A percentile compares a stretch with the other conserved stretches of the same genome.
Conservation (phyloP, 2,797 vertebrate genomes). For the Enteromius anoplus region DNA sequence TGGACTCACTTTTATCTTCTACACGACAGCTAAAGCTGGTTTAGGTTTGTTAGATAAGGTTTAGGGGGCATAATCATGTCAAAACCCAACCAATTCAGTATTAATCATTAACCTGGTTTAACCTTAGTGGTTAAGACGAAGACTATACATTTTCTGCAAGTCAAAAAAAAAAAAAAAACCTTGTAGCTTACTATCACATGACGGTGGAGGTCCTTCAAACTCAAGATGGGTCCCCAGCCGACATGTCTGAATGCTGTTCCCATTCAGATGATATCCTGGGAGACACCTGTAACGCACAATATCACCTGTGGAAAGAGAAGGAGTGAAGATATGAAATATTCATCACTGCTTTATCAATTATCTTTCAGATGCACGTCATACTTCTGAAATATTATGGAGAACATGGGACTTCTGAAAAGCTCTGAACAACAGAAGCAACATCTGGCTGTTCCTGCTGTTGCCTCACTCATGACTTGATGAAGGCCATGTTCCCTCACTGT, state of each 20-base stretch:
- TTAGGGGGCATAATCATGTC: neutral
- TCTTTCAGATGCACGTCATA: slow-evolving; percentile 36
- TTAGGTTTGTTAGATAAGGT: neutral
- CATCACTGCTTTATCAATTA: slow-evolving; percentile 35
- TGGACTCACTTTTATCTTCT: neutral
- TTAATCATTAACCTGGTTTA: neutral
- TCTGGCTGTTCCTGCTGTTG: slow-evolving; percentile 29
- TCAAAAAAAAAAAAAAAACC: neutral
- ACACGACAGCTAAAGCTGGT: neutral
- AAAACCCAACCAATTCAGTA: neutral
- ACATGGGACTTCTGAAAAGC: slow-evolving; percentile 34
- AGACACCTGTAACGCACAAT: slow-evolving; percentile 93
- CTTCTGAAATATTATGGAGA: slow-evolving; percentile 45
- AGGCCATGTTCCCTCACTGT: slow-evolving; percentile 47
- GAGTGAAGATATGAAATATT: slow-evolving; percentile 23
- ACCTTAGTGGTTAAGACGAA: neutral
- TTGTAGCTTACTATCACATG: slow-evolving; percentile 88
- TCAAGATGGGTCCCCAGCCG: slow-evolving; percentile 89
- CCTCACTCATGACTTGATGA: slow-evolving; percentile 41
- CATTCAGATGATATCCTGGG: slow-evolving; percentile 90
- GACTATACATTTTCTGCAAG: neutral
- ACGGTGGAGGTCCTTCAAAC: slow-evolving; percentile 93
- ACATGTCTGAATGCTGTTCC: slow-evolving; percentile 92
- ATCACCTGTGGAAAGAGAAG: slow-evolving; percentile 80
- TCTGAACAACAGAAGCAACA: slow-evolving; percentile 38